Base-by-base conservation (phyloP, 2,113 vertebrate genomes). In the Psilopsiagon aurifrons region DNA sequence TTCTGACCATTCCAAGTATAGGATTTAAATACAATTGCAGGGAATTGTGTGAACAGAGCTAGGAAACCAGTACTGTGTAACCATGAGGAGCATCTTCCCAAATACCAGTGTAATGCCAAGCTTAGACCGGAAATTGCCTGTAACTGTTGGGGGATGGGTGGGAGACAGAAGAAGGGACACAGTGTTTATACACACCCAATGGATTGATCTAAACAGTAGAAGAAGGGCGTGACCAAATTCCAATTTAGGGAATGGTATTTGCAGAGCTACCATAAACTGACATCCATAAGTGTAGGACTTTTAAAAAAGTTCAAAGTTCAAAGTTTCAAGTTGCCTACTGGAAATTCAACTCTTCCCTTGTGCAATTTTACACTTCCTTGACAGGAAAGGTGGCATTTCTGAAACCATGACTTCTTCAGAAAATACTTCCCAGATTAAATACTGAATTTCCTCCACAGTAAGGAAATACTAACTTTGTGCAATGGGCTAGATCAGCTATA, bases 241-340 rank as follows among this genome's bases (percentile, higher is more conserved):
- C 54, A 39, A 28, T 75, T 51, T 22, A 4, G 13, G 39, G 24
- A 5, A 8, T 33, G 2, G 35, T 49, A 76, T 51, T 70, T 0
- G 0, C 41, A 82, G 47, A 55, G 22, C 41, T 1, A 1, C 10
- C 4, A 1, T 33, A 55, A 62, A 18, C 9, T 43, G 9, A 37
- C 33, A 23, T 55, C n/a, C 20, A 7, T 39, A 60, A 33, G n/a
- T 54, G 74, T 19, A 25, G 11, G 31, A n/a, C 55, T 51, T 64
- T 3, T 15, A 18, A 49, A 18, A 57, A 51, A 55, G 46, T 54
- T 74, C 19, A 59, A 80, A 74, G 15, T 54, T 74, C n/a, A 47
- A 52, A 74, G 16, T 62, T 74, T 39, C 41, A 46, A 80, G 55
- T 22, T 82, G n/a, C 35, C 28, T 63, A 17, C 27, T 57, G 17